Percentiles rank a stretch among this genome's conserved stretches.
Evolutionary conservation across 2,888 invertebrate genomes (phyloP).

Genomic region (Azorinus chamasolen): DNA sequence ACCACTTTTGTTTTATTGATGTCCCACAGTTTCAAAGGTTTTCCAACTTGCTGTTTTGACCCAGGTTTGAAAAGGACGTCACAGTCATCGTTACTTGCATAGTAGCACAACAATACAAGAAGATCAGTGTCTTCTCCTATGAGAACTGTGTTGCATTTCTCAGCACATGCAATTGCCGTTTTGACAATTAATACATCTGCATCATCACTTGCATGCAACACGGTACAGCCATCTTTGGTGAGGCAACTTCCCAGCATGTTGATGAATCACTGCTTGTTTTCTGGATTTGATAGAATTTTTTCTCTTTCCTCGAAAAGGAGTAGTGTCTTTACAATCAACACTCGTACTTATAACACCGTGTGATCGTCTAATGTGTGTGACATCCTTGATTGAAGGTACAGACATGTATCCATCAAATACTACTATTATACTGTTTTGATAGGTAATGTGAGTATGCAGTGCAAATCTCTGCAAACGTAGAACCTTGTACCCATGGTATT

Average conservation of each 20-base stretch:
- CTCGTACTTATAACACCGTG: conserved; percentile 9
- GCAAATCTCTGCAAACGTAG: conserved; percentile 35
- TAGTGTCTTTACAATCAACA: not conserved
- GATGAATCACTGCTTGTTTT: conserved; percentile 19
- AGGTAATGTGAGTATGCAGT: conserved; percentile 28
- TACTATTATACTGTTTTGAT: not conserved
- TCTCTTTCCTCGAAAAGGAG: conserved; percentile 11
- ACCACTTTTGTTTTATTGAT: conserved; percentile 38
- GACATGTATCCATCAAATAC: conserved; percentile 13
- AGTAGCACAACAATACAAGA: conserved; percentile 66
- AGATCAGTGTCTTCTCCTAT: conserved; percentile 77
- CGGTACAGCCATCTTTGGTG: not conserved
- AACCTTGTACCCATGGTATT: conserved; percentile 48
- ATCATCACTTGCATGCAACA: conserved; percentile 62
- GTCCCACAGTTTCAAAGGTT: conserved; percentile 44
- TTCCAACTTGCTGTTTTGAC: not conserved
- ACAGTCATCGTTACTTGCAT: conserved; percentile 27
- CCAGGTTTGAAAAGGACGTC: conserved; percentile 56
- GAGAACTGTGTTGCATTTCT: conserved; percentile 35
- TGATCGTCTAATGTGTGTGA: conserved; percentile 34
- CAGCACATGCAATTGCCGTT: conserved; percentile 56
- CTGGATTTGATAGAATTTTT: not conserved
- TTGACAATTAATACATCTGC: conserved; percentile 69
- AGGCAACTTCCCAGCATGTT: conserved; percentile 6
- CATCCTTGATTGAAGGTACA: conserved; percentile 49